Conservation (phyloP, 2,888 invertebrate species). For the Agrochola litura region DNA sequence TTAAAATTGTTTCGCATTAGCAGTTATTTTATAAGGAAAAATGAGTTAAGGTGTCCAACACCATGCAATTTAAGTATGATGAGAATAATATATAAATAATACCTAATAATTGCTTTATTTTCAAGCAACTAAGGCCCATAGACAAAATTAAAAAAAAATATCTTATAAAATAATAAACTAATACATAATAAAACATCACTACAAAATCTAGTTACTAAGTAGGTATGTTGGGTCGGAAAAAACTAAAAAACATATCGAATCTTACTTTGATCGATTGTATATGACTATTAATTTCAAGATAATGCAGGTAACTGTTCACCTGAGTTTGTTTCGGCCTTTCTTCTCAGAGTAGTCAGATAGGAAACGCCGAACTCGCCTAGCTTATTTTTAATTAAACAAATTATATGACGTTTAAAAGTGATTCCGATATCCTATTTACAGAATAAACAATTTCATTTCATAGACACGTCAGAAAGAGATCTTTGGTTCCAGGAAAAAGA, state of each 20-base stretch:
- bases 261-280: not conserved
- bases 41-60: not conserved
- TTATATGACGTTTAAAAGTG: too few species aligned
- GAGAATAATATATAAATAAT: not conserved
- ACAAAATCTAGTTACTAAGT: too few species aligned
- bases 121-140: not conserved
- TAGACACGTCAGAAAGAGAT: not conserved
- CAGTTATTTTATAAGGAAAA: not conserved
- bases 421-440: too few species aligned
- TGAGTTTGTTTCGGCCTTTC: too few species aligned
- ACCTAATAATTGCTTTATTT: not conserved
- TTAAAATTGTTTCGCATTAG: slow-evolving; percentile 19
- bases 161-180: too few species aligned
- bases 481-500: not conserved
- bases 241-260: not conserved
- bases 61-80: not conserved
- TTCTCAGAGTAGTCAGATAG: too few species aligned
- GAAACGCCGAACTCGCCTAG: too few species aligned
- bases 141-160: not conserved
- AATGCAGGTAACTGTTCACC: too few species aligned
- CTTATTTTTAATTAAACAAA: too few species aligned
- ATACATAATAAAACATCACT: too few species aligned
- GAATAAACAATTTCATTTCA: too few species aligned
- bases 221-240: too few species aligned
- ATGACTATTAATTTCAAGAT: not conserved